A percentile compares a stretch with the other conserved stretches of the same genome.
phyloP scores from a whole-genome alignment of 2,797 vertebrate species.

The Danionella dracula region DNA sequence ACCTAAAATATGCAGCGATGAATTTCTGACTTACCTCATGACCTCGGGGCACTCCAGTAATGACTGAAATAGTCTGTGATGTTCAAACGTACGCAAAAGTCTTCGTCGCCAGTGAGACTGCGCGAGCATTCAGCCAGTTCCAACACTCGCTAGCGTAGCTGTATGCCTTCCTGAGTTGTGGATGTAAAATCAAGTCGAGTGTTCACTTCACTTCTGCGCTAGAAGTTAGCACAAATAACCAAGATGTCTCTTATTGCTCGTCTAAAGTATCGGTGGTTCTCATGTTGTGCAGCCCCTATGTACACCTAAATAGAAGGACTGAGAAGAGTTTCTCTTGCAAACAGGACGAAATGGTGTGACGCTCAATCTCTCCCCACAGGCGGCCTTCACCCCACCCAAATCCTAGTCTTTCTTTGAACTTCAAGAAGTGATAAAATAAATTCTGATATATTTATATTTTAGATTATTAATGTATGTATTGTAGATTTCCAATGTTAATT shows the following conservation, averaged over 20 bases:
- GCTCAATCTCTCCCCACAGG: conserved; percentile 58
- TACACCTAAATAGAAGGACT: conserved; percentile 3
- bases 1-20: too few relatives aligned
- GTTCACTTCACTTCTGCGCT: background rate
- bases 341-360: conserved; percentile 63
- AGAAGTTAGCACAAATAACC: background rate
- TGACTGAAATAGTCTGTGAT: conserved; percentile 43
- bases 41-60: conserved; percentile 40
- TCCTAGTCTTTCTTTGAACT: too few relatives aligned
- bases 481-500: too few relatives aligned
- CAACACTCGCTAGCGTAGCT: conserved; percentile 57
- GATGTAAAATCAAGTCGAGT: conserved; percentile 6
- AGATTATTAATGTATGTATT: too few relatives aligned
- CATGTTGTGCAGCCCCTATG: background rate
- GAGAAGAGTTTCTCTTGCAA: conserved; percentile 53
- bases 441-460: too few relatives aligned
- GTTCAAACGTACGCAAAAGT: conserved; percentile 48
- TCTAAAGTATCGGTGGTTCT: background rate
- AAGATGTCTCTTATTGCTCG: background rate
- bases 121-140: conserved; percentile 65
- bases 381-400: conserved; percentile 43
- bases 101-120: conserved; percentile 63
- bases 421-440: too few relatives aligned
- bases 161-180: conserved; percentile 62
- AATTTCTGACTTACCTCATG: conserved; percentile 79